Base-by-base conservation (phyloP, 2,113 vertebrate genomes). In the Sakesphorus luctuosus region DNA sequence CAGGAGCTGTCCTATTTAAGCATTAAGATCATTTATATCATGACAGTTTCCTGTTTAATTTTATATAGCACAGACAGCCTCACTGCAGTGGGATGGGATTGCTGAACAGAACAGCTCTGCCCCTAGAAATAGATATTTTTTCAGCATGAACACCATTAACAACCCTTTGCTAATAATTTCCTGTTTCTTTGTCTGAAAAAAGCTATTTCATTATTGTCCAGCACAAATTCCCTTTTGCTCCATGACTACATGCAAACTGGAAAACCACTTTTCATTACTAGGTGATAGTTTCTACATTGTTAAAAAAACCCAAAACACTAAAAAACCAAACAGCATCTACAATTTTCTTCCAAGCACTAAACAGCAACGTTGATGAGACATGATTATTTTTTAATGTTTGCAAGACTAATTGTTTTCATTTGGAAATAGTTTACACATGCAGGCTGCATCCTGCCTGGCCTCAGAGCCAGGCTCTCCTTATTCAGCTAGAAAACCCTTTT, bases 371-470 rank as follows among this genome's bases (percentile, higher is more conserved):
- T 75, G 75, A 78, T 36, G 50, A 81, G 50, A 19, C 11, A 5
- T 29, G 50, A 65, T 59, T 50, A 33, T n/a, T 84, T 58, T 69
- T 29, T 11, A 53, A 53, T 66, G 33, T 75, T 87, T 36, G 29
- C n/a, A 82, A 52, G 71, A 29, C 14, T 52, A 80, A 84, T 36
- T 71, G 35, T 29, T 92, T 78, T 83, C 49, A 78, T 40, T 84
- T 61, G 59, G 71, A 59, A 82, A 84, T 23, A 40, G 26, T 33
- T 87, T 26, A 58, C 52, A 50, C 35, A 13, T 44, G 28, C 50
- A 68, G 36, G 19, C 6, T 0, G 3, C 10, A 3, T 65, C 46
- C 59, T 53, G 59, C 35, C 29, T 0, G 10, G 38, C 29, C 25
- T 77, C 3, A 3, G 35, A 91, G 59, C 55, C 62, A 67, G 63